These are phyloP conservation scores for Saturnia japonica DNA, from an alignment of 2,888 invertebrate species.

Conservation along the genomic window DNA sequence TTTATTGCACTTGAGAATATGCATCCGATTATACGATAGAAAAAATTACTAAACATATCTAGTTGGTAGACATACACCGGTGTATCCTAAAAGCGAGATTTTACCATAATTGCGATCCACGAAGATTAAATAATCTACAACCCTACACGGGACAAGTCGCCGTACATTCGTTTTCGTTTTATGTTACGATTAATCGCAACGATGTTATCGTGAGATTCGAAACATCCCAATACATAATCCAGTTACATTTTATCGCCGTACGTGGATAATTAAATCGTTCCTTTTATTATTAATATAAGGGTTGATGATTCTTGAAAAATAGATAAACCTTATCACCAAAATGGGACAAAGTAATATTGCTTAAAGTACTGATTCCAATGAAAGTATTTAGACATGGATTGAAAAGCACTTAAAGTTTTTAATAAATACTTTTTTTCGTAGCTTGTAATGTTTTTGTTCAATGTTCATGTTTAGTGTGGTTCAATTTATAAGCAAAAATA, in stretches of 20 bases:
- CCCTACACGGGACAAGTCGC: too few relatives aligned
- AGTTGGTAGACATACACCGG: neutral
- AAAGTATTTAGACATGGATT: too few relatives aligned
- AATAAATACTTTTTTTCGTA: conserved; percentile 5
- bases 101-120: neutral
- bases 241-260: conserved; percentile 15
- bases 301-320: neutral
- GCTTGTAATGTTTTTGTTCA: conserved; percentile 12
- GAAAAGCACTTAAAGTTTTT: conserved; percentile 4
- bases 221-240: neutral
- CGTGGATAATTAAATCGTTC: conserved; percentile 9
- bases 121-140: too few relatives aligned
- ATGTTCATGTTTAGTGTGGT: conserved; percentile 6
- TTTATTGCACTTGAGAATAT: too few relatives aligned
- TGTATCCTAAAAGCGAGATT: neutral
- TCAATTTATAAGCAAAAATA: conserved; percentile 1
- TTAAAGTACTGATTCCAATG: neutral
- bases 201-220: neutral
- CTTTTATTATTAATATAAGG: neutral
- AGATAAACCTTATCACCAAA: too few relatives aligned
- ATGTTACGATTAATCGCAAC: neutral
- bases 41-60: neutral
- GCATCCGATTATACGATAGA: neutral
- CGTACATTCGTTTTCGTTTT: neutral
- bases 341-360: too few relatives aligned